Evolutionary conservation across 2,888 invertebrate species (phyloP), one percentile per base, ranked within the genome.

Genomic region (Rhagophthalmus giganteus): DNA sequence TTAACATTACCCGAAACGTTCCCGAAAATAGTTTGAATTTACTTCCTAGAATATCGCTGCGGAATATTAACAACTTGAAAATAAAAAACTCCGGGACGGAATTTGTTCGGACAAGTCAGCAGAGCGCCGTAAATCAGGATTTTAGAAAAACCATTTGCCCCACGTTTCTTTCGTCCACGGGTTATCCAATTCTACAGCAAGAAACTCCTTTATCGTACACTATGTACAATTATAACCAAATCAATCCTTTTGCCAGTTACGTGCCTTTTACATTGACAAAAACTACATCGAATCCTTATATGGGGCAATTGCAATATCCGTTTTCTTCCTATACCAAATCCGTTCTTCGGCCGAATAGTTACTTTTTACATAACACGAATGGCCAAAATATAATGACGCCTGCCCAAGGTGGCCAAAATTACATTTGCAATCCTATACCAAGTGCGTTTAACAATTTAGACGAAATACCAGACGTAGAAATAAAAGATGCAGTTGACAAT

Each of bases 371-470:
- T 13, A 32, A 41, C n/a, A 3, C 13, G 7, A 35, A 44, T 28
- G 28, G 30, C 3, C 34, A 34, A 30, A 35, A 15, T 26, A 30
- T 31, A n/a, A 5, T 32, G 16, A 9, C 31, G 25, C 30, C 28
- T 9, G 31, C 31, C 66, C 51, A 66, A 12, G 63, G 60, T 11
- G 74, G 73, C 15, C 73, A 73, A 41, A 71, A 66, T 55, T 73
- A 70, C 34, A 51, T 73, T 8, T 74, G 74, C 54, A 71, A 71
- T 57, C 73, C 73, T 9, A 61, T 72, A 3, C 60, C 65, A 8
- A 10, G 47, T 4, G 47, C 40, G 2, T 57, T 58, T 10, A 67
- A 63, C 42, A 58, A 55, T 27, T 53, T 68, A 2, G 66, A 62
- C 10, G 61, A 61, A n/a, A 40, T 70, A 14, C 58, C 68, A 20